Base-by-base conservation (phyloP, 2,888 invertebrate species). In the Candidula unifasciata region DNA sequence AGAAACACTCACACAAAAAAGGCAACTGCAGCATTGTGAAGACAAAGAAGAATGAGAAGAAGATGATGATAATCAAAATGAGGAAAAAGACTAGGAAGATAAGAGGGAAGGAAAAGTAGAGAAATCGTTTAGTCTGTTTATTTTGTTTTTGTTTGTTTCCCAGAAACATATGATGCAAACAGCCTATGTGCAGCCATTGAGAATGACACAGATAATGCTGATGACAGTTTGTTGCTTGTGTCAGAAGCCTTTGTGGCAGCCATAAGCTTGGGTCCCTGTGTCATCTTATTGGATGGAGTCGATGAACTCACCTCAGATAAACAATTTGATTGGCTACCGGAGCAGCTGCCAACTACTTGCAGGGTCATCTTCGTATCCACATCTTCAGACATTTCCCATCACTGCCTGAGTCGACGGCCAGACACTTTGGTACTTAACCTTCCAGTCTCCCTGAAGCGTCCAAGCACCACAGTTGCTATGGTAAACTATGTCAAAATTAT, bases 201-300 rank as follows among this genome's bases (percentile, higher is more conserved):
- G 27, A 68, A 37, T 24, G 80, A 77, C 35, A 8, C 18, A 10
- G 79, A 85, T 21, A 73, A 83, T 33, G 69, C 86, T 68, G 85
- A 83, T 0, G 82, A 86, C 66, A 89, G 86, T 66, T 92, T 91
- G 84, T 88, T 87, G 82, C 89, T 89, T 69, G 85, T 92, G 66
- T 89, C 89, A 85, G 91, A 92, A 81, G 88, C 91, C 54, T 92
- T 92, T 82, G 84, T 89, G 35, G 92, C 93, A 0, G 90, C 92
- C 10, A 79, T 92, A 2, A 87, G 89, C 6, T 88, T 92, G 8
- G 91, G 92, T n/a, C 93, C 92, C 3, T 92, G 91, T 88, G 89
- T 93, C 2, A 86, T 93, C 30, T 86, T 93, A 10, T 66, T 93
- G 27, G 93, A 93, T 87, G 93, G 93, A 8, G 83, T 93, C 0